These are phyloP conservation scores for Papilio protenor DNA, from an alignment of 2,888 invertebrate genomes.

Conservation along the genomic window DNA sequence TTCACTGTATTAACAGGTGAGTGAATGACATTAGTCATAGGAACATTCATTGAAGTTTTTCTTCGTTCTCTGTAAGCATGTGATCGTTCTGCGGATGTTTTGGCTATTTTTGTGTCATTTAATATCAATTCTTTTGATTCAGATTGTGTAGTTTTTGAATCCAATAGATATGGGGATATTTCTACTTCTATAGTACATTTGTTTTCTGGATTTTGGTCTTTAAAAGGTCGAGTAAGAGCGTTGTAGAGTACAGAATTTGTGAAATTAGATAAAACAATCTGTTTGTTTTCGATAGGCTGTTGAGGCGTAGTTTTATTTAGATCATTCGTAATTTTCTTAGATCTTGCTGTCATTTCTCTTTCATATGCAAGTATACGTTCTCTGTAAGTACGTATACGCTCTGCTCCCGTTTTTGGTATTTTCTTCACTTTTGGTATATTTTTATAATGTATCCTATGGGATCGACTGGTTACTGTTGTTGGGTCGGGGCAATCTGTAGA, in stretches of 20 bases:
- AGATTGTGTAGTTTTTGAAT: background rate
- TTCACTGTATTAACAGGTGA: background rate
- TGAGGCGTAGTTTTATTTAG: background rate
- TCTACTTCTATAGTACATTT: background rate
- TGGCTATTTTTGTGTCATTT: background rate
- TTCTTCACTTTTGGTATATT: background rate
- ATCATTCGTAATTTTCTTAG: background rate
- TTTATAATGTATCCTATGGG: background rate
- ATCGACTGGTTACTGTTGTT: background rate
- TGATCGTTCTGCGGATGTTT: background rate
- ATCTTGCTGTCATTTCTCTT: background rate
- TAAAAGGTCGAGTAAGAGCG: background rate
- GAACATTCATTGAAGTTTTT: background rate
- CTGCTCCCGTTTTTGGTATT: slow-evolving; percentile 4
- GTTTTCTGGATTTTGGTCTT: background rate
- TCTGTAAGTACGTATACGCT: slow-evolving; percentile 17
- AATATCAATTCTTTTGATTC: background rate
- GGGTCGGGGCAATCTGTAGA: background rate
- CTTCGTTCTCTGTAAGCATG: background rate
- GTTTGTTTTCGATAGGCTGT: background rate
- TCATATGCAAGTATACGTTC: background rate
- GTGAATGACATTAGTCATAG: background rate
- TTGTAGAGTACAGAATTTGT: background rate
- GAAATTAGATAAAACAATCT: background rate
- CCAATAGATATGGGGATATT: background rate